Evolutionary conservation across 2,888 invertebrate species (phyloP).

Genomic region (Epinotia brunnichana): DNA sequence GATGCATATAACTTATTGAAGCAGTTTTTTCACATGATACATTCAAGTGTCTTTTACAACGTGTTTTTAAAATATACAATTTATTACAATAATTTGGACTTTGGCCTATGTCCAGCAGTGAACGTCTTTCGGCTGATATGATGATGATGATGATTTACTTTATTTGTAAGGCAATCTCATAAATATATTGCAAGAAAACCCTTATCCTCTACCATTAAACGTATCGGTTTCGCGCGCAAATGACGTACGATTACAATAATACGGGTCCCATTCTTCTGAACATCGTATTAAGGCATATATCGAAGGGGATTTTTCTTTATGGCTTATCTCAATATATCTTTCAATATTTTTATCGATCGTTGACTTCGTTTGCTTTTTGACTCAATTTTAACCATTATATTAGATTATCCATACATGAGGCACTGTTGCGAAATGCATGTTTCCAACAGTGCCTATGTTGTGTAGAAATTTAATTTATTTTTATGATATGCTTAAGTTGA

Average conservation of each 20-base stretch:
- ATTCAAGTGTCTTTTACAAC: neutral
- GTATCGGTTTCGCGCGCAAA: conserved; percentile 34
- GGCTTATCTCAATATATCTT: conserved; percentile 36
- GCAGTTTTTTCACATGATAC: neutral
- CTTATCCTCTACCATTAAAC: conserved; percentile 12
- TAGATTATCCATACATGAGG: too few relatives aligned
- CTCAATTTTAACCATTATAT: neutral
- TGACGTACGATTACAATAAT: conserved; percentile 39
- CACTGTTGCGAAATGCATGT: too few relatives aligned
- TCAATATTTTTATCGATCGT: conserved; percentile 8
- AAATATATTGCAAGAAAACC: conserved; percentile 14
- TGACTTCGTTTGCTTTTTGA: conserved; percentile 22
- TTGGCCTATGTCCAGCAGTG: neutral
- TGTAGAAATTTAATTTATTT: too few relatives aligned
- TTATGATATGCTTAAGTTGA: too few relatives aligned
- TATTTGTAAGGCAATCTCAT: too few relatives aligned
- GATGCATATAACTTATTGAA: too few relatives aligned
- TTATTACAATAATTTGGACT: neutral
- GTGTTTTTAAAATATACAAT: neutral
- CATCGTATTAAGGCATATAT: conserved; percentile 31
- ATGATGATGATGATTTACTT: too few relatives aligned
- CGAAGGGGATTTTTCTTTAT: conserved; percentile 22
- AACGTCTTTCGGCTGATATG: too few relatives aligned
- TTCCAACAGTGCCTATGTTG: too few relatives aligned
- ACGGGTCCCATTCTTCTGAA: conserved; percentile 31